Evolutionary conservation across 2,113 vertebrate genomes (phyloP), one percentile per base, ranked within the genome.

Genomic region (Nipponia nippon): DNA sequence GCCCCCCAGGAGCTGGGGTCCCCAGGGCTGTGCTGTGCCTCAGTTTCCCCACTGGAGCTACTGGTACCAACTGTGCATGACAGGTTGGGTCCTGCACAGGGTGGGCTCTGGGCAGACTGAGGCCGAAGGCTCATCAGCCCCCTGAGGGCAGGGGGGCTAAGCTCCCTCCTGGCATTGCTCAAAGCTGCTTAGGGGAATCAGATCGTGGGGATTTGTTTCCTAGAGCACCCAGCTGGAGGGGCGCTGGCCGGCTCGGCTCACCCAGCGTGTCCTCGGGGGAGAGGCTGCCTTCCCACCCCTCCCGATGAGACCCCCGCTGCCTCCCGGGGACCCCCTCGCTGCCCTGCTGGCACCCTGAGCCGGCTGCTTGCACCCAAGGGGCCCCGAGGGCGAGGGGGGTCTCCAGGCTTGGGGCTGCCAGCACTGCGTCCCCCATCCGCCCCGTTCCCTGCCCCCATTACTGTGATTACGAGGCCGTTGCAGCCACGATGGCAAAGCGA

Each of bases 131-230:
- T 87, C 77, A 59, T 10, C 63, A 67, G 81, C n/a, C 44, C 84
- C 65, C 9, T 18, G 13, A 38, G 70, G 71, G 71, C 85, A 72
- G 63, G 19, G 94, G 87, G 81, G 83, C 59, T 97, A 96, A 97
- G 94, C 96, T 95, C 75, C 56, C 80, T 92, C 88, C 88, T 79
- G 87, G 93, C 63, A 23, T 76, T 3, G 21, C 83, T 82, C 69
- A 95, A 97, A 97, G 96, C 97, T 97, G 80, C 96, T 97, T 97
- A 97, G 58, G 46, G 66, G 56, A 73, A 95, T 93, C 96, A 95
- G 96, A 87, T 94, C 44, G 11, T 6, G 55, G 78, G 93, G 95
- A 95, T 96, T 97, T 97, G 87, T 87, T 93, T 89, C 92, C 83
- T 67, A 50, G 55, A 94, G 61, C 77, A 0, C 86, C 92, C 90